These are phyloP conservation scores for Rhyacophila evoluta DNA, from an alignment of 2,888 invertebrate species.

Conservation along the genomic window DNA sequence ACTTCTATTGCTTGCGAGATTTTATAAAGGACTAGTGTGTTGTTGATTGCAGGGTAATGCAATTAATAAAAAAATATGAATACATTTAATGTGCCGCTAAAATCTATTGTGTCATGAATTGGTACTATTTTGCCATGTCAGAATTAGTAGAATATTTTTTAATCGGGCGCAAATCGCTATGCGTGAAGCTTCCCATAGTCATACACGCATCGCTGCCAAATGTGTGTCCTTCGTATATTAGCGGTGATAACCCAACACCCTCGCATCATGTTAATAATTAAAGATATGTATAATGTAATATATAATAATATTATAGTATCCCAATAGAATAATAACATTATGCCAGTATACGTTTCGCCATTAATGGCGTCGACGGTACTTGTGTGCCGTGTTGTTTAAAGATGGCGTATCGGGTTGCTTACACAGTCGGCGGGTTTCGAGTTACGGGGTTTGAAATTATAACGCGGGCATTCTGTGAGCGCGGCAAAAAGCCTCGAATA, in stretches of 20 bases:
- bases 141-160: no score
- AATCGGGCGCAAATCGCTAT: no score
- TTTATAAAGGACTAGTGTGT: no score
- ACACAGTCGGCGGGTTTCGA: not conserved
- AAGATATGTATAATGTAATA: not conserved
- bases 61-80: no score
- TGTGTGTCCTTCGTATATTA: not conserved
- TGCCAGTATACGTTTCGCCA: not conserved
- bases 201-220: no score
- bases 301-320: not conserved
- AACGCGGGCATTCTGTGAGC: slow-evolving; percentile 39
- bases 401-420: slow-evolving; percentile 8
- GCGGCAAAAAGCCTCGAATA: slow-evolving; percentile 31
- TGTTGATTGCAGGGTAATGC: no score
- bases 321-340: not conserved
- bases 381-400: not conserved
- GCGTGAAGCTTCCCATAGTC: no score
- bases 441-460: slow-evolving; percentile 35
- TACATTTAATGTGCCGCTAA: no score
- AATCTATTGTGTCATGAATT: no score
- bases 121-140: no score
- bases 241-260: not conserved
- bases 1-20: no score
- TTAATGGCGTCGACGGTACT: not conserved
- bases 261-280: not conserved